These are phyloP conservation scores for Anthoscopus minutus DNA, from an alignment of 2,113 vertebrate species.

Conservation along the genomic window DNA sequence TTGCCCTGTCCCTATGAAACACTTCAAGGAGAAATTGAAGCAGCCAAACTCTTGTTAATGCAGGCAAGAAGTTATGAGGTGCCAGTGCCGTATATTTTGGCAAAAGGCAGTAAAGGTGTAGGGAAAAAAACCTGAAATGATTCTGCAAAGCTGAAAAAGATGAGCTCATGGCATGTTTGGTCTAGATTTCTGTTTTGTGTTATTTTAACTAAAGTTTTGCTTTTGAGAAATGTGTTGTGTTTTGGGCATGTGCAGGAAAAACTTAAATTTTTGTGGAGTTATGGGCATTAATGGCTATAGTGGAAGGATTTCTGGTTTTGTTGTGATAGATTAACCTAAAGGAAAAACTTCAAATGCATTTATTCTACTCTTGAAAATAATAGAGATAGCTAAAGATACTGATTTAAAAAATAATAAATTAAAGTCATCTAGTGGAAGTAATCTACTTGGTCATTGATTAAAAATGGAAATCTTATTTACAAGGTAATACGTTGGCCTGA, in stretches of 20 bases:
- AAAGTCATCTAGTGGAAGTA: background rate
- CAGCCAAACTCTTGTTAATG: background rate
- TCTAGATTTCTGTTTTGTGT: background rate
- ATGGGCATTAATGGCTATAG: background rate
- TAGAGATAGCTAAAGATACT: background rate
- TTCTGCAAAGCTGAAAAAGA: background rate
- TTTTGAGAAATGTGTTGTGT: background rate
- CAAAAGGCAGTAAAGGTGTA: background rate
- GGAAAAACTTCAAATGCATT: background rate
- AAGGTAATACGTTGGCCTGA: background rate
- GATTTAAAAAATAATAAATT: background rate
- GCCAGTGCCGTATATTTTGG: background rate
- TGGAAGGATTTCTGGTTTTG: background rate
- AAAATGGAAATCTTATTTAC: background rate
- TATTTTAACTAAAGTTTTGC: constrained; percentile 27
- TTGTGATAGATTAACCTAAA: background rate
- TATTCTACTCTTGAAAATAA: background rate
- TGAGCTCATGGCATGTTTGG: background rate
- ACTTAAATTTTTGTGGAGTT: background rate
- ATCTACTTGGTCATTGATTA: background rate
- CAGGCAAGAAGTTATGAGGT: background rate
- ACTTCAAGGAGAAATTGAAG: background rate
- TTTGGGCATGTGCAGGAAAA: background rate
- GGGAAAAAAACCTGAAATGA: background rate
- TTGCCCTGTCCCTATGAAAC: background rate